Percentiles rank a stretch among this genome's conserved stretches.
phyloP scores from a whole-genome alignment of 2,888 invertebrate genomes.

The Apoda limacodes region DNA sequence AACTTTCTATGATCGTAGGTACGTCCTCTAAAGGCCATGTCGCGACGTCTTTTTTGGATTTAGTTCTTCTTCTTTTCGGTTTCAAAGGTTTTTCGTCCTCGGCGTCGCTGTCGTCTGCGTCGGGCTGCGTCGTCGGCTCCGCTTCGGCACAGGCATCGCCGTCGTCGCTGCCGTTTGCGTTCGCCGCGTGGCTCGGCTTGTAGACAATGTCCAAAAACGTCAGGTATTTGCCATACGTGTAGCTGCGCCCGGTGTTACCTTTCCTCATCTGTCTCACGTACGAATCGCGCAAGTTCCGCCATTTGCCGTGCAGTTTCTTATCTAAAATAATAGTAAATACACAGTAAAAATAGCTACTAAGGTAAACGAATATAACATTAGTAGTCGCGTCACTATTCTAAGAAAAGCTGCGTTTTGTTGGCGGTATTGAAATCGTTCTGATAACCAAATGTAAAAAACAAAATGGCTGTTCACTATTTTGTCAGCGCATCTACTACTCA shows the following conservation, averaged over 20 bases:
- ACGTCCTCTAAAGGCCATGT: conserved; percentile 7
- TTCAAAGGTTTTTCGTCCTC: conserved; percentile 28
- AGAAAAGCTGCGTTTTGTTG: too few species aligned
- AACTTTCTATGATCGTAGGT: conserved; percentile 27
- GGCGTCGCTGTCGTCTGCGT: conserved; percentile 25
- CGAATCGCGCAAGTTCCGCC: conserved; percentile 56
- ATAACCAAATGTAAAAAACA: too few species aligned
- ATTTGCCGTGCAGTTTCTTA: conserved; percentile 46
- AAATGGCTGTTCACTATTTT: too few species aligned
- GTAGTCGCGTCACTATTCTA: too few species aligned
- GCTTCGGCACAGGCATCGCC: conserved; percentile 20
- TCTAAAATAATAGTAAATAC: too few species aligned
- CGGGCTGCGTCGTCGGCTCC: neutral
- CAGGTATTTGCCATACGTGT: conserved; percentile 44
- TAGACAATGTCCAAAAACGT: conserved; percentile 37
- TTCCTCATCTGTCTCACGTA: conserved; percentile 41
- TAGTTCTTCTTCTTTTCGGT: conserved; percentile 23
- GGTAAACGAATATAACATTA: too few species aligned
- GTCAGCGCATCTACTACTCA: too few species aligned
- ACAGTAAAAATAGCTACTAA: too few species aligned
- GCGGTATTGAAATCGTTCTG: too few species aligned
- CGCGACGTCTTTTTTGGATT: conserved; percentile 19
- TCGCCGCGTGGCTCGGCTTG: conserved; percentile 19
- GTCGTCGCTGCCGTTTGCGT: conserved; percentile 27
- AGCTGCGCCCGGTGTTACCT: conserved; percentile 27